Evolutionary conservation across 2,113 vertebrate genomes (phyloP), one percentile per base, ranked within the genome.

Genomic region (Oxyruncus cristatus): DNA sequence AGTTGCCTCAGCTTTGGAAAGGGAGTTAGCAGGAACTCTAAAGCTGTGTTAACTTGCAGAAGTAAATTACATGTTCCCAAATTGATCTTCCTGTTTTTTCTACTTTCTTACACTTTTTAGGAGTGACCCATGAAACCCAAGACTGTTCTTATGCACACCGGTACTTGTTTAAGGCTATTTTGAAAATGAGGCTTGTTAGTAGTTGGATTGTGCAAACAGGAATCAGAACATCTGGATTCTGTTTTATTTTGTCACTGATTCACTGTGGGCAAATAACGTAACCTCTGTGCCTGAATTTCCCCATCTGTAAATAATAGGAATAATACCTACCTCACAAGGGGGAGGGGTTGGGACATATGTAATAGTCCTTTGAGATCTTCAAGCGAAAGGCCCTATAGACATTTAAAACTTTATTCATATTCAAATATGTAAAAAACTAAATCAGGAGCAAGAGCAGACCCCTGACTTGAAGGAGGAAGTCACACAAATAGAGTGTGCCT

Each of bases 241-340:
- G 35, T 92, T 92, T 93, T 82, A 42, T 87, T 74, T 85, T 76
- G 56, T 85, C 62, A 49, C 81, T 82, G 50, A 22, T 56, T 96
- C 80, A 93, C 93, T 93, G 87, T 93, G 82, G 95, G 96, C 96
- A 96, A 95, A 97, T 97, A 91, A 94, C 77, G 80, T 96, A 96
- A 96, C 92, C 94, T 97, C 89, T 92, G 96, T 97, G 95, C 97
- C 97, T 97, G 85, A 94, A 89, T 96, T 97, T 95, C 80, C 93
- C 96, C 92, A 92, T 95, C 94, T 97, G 89, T 96, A 94, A 85
- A 95, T 97, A 97, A 95, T 52, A 96, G 84, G 89, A 90, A 91
- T 83, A 95, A 97, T 95, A 97, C 95, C 97, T 97, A 97, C 97
- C 97, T 97, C 97, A 97, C 94, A 92, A 79, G 68, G 93, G 93